A percentile compares a stretch with the other conserved stretches of the same genome.
phyloP scores from a whole-genome alignment of 2,888 invertebrate species.

The Caradrina clavipalpis region DNA sequence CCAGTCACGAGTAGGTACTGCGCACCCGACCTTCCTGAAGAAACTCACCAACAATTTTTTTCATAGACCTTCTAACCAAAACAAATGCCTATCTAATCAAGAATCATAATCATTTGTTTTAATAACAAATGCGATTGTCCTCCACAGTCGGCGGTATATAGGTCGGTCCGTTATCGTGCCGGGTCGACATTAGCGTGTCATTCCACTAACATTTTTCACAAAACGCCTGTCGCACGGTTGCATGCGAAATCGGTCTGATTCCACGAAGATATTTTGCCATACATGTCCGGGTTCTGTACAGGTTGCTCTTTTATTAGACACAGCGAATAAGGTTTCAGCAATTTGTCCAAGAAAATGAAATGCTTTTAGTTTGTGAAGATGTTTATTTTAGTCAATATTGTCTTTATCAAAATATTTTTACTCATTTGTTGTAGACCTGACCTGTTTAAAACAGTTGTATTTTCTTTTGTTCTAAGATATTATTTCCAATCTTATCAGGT shows the following conservation, averaged over 20 bases:
- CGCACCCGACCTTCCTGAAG: no score
- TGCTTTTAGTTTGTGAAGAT: not conserved
- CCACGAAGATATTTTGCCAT: conserved; percentile 77
- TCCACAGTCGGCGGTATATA: conserved; percentile 67
- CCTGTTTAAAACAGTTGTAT: no score
- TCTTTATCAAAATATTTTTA: not conserved
- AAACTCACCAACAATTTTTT: no score
- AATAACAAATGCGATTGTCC: conserved; percentile 27
- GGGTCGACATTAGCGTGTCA: conserved; percentile 80
- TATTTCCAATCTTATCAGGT: not conserved
- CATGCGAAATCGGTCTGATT: conserved; percentile 81
- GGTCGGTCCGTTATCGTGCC: conserved; percentile 81
- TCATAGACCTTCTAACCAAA: no score
- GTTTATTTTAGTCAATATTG: no score
- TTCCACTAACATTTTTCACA: conserved; percentile 79
- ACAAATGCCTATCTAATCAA: conserved; percentile 3
- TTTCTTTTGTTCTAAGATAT: not conserved
- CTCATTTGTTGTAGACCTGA: no score
- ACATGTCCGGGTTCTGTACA: conserved; percentile 63
- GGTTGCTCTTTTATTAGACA: conserved; percentile 55
- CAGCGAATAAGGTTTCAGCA: not conserved
- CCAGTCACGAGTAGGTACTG: no score
- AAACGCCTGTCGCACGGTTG: conserved; percentile 77
- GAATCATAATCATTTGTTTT: conserved; percentile 28
- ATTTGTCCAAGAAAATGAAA: not conserved